phyloP scores from a whole-genome alignment of 1,140 invertebrate genomes.

The Microplitis demolitor region DNA sequence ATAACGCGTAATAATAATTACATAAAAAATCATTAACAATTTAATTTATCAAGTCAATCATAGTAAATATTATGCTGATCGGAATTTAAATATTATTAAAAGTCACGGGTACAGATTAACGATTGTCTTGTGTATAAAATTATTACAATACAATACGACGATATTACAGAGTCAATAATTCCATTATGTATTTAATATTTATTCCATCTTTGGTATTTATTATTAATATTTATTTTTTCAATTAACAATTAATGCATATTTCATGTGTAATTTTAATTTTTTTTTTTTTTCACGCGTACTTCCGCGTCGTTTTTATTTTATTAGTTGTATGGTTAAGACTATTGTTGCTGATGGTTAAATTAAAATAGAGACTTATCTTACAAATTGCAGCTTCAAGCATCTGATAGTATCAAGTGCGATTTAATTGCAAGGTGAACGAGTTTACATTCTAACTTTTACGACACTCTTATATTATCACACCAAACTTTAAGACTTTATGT shows the following conservation, averaged over 20 bases:
- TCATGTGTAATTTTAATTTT: not conserved
- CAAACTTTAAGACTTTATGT: not conserved
- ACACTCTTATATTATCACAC: not conserved
- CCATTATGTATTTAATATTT: not conserved
- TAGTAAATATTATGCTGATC: no score
- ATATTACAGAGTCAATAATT: not conserved
- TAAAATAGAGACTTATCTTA: slow-evolving; percentile 5
- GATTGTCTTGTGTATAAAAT: no score
- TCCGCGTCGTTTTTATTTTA: no score
- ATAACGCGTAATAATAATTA: no score
- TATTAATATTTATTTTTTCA: not conserved
- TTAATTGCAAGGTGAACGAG: slow-evolving; percentile 28
- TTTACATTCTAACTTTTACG: slow-evolving; percentile 18
- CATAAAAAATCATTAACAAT: no score
- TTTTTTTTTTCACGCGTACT: not conserved
- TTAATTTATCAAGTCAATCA: no score
- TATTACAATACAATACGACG: no score
- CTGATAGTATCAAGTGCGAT: slow-evolving; percentile 17
- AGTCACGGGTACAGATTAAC: no score
- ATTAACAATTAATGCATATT: slow-evolving; percentile 7
- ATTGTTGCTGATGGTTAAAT: no score
- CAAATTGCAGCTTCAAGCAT: slow-evolving; percentile 15
- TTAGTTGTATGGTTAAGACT: no score
- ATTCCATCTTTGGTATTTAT: not conserved
- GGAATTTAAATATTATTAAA: no score